Base-by-base conservation (phyloP, 2,797 vertebrate species). In the Gymnopithys bicolor region DNA sequence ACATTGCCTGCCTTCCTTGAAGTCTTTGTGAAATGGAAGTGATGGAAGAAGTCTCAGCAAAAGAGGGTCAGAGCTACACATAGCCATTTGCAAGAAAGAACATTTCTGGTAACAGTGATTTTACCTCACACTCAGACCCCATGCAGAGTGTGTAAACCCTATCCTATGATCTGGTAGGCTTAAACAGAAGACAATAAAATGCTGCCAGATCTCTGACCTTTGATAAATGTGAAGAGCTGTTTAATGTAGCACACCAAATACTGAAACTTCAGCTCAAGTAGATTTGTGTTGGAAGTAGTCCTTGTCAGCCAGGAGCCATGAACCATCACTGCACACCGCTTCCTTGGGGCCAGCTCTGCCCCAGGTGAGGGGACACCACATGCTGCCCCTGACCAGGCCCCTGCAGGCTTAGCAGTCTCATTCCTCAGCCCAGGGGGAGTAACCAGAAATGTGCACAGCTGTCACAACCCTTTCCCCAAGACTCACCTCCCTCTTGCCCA, bases 131-230 rank as follows among this genome's bases (percentile, higher is more conserved):
- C 32, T 85, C 69, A 43, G 48, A 78, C 8, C 24, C 19, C 49
- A 28, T 4, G 4, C n/a, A 59, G 13, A 8, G 24, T 30, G 4
- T 6, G 1, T 35, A 19, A 87, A 81, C 22, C 17, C 58, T 69
- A 67, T 25, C 39, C 45, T 81, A 33, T 82, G 37, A 91, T 84
- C 82, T 85, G 7, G 32, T 49, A 91, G 32, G 45, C 70, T 90
- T 93, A 82, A 93, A 78, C 1, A 82, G 49, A 91, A 82, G 56
- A 63, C 73, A 88, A 76, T 37, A 91, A 92, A 93, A 49, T 12
- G 4, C 3, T 88, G 55, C n/a, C 73, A 64, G 37, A 91, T 82
- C 74, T 73, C 33, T 79, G 66, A 81, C 41, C 46, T 93, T 59
- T 62, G 33, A 76, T 45, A 67, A 81, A 88, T 41, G 43, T 9